Base-by-base conservation (phyloP, 2,113 vertebrate genomes). In the Polypterus bichir region DNA sequence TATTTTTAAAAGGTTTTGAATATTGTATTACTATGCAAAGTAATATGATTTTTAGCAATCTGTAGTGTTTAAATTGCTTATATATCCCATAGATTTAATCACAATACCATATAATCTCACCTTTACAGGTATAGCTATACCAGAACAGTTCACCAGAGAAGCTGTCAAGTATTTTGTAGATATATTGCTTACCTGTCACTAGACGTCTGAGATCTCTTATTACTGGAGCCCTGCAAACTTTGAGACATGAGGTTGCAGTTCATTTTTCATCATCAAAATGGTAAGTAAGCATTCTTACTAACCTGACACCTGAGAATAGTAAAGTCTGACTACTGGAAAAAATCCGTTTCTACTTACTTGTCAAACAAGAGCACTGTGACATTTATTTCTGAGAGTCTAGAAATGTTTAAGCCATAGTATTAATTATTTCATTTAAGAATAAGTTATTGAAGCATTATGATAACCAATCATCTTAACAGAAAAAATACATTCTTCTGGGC, bases 231-330 rank as follows among this genome's bases (percentile, higher is more conserved):
- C 62, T 64, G 71, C 65, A 58, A 54, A 66, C 55, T 62, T 60
- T 47, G 48, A 66, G 56, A 70, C 63, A 61, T 59, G 59, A 62
- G 68, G 62, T 47, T 11, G 58, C 56, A 49, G 44, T 65, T 62
- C 61, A 63, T 62, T 62, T 58, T 47, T 58, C 48, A 65, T 59
- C 64, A 68, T 62, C 65, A 65, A 52, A 64, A 73, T 65, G 57
- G 51, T 74, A 70, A 65, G 70, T 67, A 70, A 76, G 68, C 65
- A 68, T 77, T 81, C 78, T 80, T 68, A 68, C 68, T 66, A 65
- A 63, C 59, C 69, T 73, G 70, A 79, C 77, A 75, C 69, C 72
- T 74, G 59, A 68, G 64, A 61, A 48, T 49, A 44, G 47, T 57
- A 44, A 56, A 54, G 44, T 51, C 54, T 56, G 7, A 10, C 55